Evolutionary conservation across 1,140 invertebrate species (phyloP).

Genomic region (Coptotermes formosanus): DNA sequence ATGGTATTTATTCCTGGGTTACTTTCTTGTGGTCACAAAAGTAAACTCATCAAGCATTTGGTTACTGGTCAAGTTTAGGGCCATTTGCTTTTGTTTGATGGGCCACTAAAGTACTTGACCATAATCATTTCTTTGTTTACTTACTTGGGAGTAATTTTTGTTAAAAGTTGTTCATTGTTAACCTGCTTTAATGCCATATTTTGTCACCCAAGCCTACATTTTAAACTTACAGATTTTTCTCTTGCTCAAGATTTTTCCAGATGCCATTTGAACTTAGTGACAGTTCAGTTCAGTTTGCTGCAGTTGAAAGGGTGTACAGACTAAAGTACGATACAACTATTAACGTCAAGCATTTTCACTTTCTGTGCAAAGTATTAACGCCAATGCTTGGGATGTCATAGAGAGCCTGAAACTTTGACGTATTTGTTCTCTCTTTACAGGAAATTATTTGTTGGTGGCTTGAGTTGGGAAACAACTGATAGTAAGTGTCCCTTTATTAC

Average conservation of each 20-base stretch:
- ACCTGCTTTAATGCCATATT: slow-evolving; percentile 30
- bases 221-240: slow-evolving; percentile 36
- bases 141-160: slow-evolving; percentile 29
- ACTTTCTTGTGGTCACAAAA: slow-evolving; percentile 38
- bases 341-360: slow-evolving; percentile 12
- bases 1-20: slow-evolving; percentile 45
- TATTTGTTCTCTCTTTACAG: slow-evolving; percentile 66
- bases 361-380: slow-evolving; percentile 1
- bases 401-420: background rate
- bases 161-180: slow-evolving; percentile 27
- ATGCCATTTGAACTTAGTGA: slow-evolving; percentile 34
- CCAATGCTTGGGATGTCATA: background rate
- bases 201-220: slow-evolving; percentile 35
- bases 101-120: slow-evolving; percentile 34
- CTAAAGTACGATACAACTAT: slow-evolving; percentile 16
- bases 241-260: slow-evolving; percentile 37
- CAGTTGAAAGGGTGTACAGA: slow-evolving; percentile 34
- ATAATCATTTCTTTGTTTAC: slow-evolving; percentile 37
- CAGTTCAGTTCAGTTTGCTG: slow-evolving; percentile 36
- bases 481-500: slow-evolving; percentile 69
- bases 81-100: slow-evolving; percentile 36
- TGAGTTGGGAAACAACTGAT: slow-evolving; percentile 97
- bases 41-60: slow-evolving; percentile 36
- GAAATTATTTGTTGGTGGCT: slow-evolving; percentile 96
- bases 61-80: slow-evolving; percentile 35